Conservation (phyloP, 2,113 vertebrate species). For the Pseudorectes ferrugineus region DNA sequence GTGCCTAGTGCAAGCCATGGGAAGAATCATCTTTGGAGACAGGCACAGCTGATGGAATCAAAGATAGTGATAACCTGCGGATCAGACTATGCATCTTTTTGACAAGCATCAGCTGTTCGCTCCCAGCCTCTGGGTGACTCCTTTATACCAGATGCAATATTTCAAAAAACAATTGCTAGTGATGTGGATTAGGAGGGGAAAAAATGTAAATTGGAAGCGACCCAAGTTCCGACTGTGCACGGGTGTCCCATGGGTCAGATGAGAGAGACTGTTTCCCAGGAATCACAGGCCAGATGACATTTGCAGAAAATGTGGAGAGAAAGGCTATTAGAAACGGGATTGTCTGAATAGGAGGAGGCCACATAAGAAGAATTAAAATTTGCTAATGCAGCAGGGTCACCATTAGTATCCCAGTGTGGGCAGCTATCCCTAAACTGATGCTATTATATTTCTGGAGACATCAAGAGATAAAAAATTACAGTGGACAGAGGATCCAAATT, state of each 20-base stretch:
- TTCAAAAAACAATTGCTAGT: slow-evolving; percentile 50
- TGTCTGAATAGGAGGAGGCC: background rate
- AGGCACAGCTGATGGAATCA: slow-evolving; percentile 52
- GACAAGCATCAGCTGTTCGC: slow-evolving; percentile 52
- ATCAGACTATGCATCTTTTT: slow-evolving; percentile 48
- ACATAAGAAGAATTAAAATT: background rate
- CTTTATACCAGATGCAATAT: slow-evolving; percentile 51
- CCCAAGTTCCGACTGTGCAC: slow-evolving; percentile 13
- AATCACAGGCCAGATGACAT: slow-evolving; percentile 48
- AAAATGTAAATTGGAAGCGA: background rate
- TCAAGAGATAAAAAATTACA: background rate
- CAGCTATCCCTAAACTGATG: background rate
- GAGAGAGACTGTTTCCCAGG: slow-evolving; percentile 58
- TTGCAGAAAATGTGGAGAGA: slow-evolving; percentile 47
- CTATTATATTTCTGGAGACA: background rate
- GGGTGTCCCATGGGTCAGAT: slow-evolving; percentile 51
- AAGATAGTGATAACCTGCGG: slow-evolving; percentile 60
- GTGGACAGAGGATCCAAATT: background rate
- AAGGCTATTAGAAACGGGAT: slow-evolving; percentile 26
- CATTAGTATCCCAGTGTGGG: background rate
- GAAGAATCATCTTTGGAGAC: slow-evolving; percentile 46
- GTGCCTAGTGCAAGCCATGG: slow-evolving; percentile 51
- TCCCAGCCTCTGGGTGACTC: slow-evolving; percentile 58
- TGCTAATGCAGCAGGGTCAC: slow-evolving; percentile 12
- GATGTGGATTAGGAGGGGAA: background rate